Evolutionary conservation across 2,797 vertebrate genomes (phyloP), one percentile per base, ranked within the genome.

Genomic region (Sebastiscus albofasciatus): DNA sequence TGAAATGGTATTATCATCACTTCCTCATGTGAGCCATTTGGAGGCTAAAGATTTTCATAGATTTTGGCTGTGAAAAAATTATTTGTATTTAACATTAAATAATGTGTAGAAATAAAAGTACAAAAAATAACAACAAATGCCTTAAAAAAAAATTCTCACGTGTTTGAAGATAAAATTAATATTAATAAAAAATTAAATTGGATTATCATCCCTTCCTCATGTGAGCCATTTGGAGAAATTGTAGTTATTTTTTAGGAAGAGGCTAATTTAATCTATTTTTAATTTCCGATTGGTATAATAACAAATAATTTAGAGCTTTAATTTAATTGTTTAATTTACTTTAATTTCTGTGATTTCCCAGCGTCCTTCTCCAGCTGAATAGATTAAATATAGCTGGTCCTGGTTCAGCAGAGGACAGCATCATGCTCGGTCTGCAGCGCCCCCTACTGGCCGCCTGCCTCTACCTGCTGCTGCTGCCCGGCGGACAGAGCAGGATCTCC

Each of bases 381-480:
- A 72, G 49, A 55, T 67, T 61, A 78, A 49, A 62, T 14, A 72
- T 14, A 72, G 22, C 14, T 7, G 3, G 3, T 29, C 22, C 22
- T 29, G 46, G 16, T 62, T 27, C 46, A 20, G 39, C 77, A 66
- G 55, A 79, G 60, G 65, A 80, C 61, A 52, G 67, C 72, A 70
- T 33, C 29, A 94, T 95, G 94, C 69, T 87, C 61, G n/a, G 81
- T 81, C 76, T 90, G 31, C 91, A 83, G 82, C 90, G 90, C 94
- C 94, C 88, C 77, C 94, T 96, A 61, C 86, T 94, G 91, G 92
- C 85, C 75, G 36, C 79, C 14, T 83, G 95, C 75, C 22, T 95
- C 76, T 74, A 31, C 11, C 13, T 39, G 36, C 81, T 90, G 36
- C 81, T 90, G 2, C 60, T 90, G 2, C 60, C 89, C 11, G 70